These are phyloP conservation scores for Zootermopsis nevadensis DNA, from an alignment of 2,888 invertebrate genomes.

Conservation along the genomic window DNA sequence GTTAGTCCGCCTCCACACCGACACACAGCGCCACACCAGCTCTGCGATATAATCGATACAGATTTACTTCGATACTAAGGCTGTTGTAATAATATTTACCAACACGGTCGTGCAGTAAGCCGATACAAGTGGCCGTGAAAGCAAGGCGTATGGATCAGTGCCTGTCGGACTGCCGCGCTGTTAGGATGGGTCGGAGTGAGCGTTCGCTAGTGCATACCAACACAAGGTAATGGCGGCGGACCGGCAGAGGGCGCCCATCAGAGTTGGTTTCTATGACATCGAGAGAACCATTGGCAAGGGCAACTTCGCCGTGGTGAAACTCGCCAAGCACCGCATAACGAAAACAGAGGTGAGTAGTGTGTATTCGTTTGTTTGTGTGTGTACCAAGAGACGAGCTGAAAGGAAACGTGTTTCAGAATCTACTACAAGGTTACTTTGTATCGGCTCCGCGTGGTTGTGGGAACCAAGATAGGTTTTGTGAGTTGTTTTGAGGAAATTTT, in stretches of 20 bases:
- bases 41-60: background rate
- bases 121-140: slow-evolving; percentile 1
- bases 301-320: slow-evolving; percentile 98
- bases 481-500: no score
- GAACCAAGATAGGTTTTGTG: no score
- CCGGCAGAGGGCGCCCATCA: slow-evolving; percentile 75
- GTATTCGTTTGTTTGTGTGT: no score
- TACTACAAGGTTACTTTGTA: no score
- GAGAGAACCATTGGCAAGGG: slow-evolving; percentile 98
- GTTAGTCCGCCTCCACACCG: background rate
- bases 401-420: no score
- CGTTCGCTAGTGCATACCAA: background rate
- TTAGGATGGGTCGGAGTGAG: background rate
- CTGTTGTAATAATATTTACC: slow-evolving; percentile 8
- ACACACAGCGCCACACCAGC: background rate
- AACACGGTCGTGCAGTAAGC: background rate
- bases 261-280: slow-evolving; percentile 98
- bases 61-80: background rate
- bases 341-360: slow-evolving; percentile 88
- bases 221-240: slow-evolving; percentile 67
- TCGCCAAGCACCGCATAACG: slow-evolving; percentile 97
- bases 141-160: background rate
- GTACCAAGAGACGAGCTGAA: no score
- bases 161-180: background rate
- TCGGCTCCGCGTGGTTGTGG: no score